Conservation (phyloP, 37 sponge, comb jelly and placozoan genomes). For the Amphimedon queenslandica region DNA sequence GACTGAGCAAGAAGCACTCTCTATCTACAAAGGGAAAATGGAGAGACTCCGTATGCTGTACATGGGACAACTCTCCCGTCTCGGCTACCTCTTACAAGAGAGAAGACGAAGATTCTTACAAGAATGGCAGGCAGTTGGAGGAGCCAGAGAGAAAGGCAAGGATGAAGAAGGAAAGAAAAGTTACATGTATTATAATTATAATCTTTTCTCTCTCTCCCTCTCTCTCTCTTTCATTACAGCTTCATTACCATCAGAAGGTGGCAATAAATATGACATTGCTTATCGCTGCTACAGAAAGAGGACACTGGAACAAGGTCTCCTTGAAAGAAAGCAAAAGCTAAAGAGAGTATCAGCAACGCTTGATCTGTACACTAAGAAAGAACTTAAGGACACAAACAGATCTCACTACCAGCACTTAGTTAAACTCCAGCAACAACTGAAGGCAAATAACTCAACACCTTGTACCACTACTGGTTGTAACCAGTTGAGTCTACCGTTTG, state of each 20-base stretch:
- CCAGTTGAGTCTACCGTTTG: constrained; percentile 26
- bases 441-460: not conserved
- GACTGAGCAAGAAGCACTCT: constrained; percentile 52
- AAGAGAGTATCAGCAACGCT: constrained; percentile 33
- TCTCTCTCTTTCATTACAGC: constrained; percentile 6
- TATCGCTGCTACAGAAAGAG: constrained; percentile 31
- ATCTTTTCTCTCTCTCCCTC: not conserved
- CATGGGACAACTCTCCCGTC: constrained; percentile 50
- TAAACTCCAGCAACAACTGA: constrained; percentile 24
- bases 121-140: constrained; percentile 50
- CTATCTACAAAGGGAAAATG: constrained; percentile 44
- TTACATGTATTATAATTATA: not conserved
- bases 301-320: constrained; percentile 48
- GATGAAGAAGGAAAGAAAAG: not conserved
- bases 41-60: constrained; percentile 48
- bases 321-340: constrained; percentile 39
- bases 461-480: constrained; percentile 24
- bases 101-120: constrained; percentile 58
- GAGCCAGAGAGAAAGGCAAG: constrained; percentile 22
- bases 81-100: constrained; percentile 39
- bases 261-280: constrained; percentile 28
- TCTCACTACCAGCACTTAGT: constrained; percentile 46
- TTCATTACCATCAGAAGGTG: constrained; percentile 14
- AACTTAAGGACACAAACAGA: constrained; percentile 11
- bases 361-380: constrained; percentile 22